Conservation (phyloP, 2,888 invertebrate species). For the Fabriciana adippe region DNA sequence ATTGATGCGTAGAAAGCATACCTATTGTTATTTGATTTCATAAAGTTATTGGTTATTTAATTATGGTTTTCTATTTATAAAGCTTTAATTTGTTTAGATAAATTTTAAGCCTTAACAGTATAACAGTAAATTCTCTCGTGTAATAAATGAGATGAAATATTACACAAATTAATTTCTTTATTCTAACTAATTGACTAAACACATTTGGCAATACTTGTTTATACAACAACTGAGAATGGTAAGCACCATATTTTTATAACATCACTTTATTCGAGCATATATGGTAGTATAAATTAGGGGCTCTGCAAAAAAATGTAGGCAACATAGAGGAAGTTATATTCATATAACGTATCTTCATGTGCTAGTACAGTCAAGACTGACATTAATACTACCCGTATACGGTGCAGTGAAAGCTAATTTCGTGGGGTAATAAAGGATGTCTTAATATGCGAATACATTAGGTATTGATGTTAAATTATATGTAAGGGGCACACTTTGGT, state of each 20-base stretch:
- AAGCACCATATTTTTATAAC: conserved; percentile 7
- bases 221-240: not conserved
- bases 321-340: conserved; percentile 21
- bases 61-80: too few species aligned
- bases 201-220: not conserved
- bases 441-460: conserved; percentile 27
- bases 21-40: not conserved
- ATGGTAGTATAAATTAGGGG: conserved; percentile 4
- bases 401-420: conserved; percentile 33
- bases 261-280: not conserved
- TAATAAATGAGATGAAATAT: too few species aligned
- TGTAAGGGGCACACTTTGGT: conserved; percentile 6
- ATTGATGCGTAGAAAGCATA: conserved; percentile 23
- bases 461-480: conserved; percentile 3
- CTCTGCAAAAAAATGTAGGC: conserved; percentile 17
- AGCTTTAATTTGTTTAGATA: too few species aligned
- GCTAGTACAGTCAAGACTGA: conserved; percentile 11
- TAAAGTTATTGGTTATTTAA: not conserved
- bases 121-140: too few species aligned
- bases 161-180: too few species aligned
- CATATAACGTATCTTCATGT: conserved; percentile 13
- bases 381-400: conserved; percentile 24
- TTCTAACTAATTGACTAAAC: too few species aligned
- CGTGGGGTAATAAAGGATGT: conserved; percentile 30
- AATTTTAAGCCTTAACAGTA: too few species aligned